Base-by-base conservation (phyloP, 2,113 vertebrate genomes). In the Cyphomyrus plagiostoma region DNA sequence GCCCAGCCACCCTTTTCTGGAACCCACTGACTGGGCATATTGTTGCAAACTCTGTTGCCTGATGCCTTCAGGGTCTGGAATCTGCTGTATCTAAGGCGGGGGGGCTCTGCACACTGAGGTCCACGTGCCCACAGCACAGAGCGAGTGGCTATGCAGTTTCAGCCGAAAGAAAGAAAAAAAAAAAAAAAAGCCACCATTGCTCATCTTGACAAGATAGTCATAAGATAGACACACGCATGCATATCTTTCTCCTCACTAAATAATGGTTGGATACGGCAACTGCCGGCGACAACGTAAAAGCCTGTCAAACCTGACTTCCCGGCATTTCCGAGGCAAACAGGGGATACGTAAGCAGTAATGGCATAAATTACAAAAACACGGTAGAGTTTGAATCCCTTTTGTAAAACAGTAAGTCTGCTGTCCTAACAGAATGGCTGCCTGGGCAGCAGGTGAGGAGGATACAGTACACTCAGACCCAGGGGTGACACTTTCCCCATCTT, bases 191-290 rank as follows among this genome's bases (percentile, higher is more conserved):
- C 66, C 48, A 23, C 30, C 48, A 87, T 90, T 35, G 48, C 53
- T 89, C 58, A 86, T 89, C 42, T 70, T 52, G 89, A 90, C 83
- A 87, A 45, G 15, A 52, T 8, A 87, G n/a, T 19, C 26, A 9
- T 3, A 23, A 8, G 58, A 66, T 11, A 23, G 21, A 23, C 2
- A 23, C 5, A 58, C 6, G 8, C 21, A n/a, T 9, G n/a, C 0
- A 13, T 30, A 11, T 10, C 58, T 26, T 26, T n/a, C n/a, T 3
- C 9, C 30, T 30, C 62, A 30, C n/a, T 26, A 11, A 66, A 30
- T n/a, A 66, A 66, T 13, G 62, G 62, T 26, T 70, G 62, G 62
- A 70, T 26, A 30, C n/a, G 9, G n/a, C 62, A 8, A 66, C 58
- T 3, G 23, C 9, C 9, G 58, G 23, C 8, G n/a, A 66, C 3